Conservation (phyloP, 2,113 vertebrate genomes). For the Pungitius pungitius region DNA sequence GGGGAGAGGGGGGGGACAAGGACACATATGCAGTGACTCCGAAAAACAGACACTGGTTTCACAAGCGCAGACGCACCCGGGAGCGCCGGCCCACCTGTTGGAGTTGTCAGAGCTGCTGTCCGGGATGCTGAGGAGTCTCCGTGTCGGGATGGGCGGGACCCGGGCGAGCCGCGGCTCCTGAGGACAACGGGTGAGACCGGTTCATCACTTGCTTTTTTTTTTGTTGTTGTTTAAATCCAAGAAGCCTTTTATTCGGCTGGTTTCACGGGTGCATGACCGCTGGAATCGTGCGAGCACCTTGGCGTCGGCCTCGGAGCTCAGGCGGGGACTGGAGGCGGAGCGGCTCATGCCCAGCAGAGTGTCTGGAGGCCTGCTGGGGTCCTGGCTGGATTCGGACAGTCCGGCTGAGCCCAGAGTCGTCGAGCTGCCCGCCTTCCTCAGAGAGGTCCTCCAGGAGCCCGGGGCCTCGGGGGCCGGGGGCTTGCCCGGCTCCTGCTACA, state of each 20-base stretch:
- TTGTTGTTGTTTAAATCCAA: conserved; percentile 18
- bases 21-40: conserved; percentile 50
- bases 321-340: conserved; percentile 83
- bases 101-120: conserved; percentile 77
- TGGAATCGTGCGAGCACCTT: conserved; percentile 71
- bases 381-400: conserved; percentile 67
- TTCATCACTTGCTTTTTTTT: conserved; percentile 27
- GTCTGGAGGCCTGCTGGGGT: conserved; percentile 65
- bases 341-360: conserved; percentile 76
- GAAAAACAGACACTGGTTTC: conserved; percentile 47
- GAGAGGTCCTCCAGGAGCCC: conserved; percentile 81
- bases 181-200: conserved; percentile 3
- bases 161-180: conserved; percentile 82
- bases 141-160: conserved; percentile 80
- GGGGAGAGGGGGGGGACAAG: conserved; percentile 57
- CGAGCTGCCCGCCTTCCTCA: conserved; percentile 83
- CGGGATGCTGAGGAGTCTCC: conserved; percentile 81
- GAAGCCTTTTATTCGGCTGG: conserved; percentile 29
- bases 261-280: conserved; percentile 16
- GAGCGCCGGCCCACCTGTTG: conserved; percentile 72
- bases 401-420: conserved; percentile 77
- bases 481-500: conserved; percentile 69
- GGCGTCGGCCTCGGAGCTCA: conserved; percentile 78
- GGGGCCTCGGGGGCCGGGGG: conserved; percentile 73
- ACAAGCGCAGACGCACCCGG: conserved; percentile 8